Conservation (phyloP, 2,888 invertebrate species). For the Campoplex capitator region DNA sequence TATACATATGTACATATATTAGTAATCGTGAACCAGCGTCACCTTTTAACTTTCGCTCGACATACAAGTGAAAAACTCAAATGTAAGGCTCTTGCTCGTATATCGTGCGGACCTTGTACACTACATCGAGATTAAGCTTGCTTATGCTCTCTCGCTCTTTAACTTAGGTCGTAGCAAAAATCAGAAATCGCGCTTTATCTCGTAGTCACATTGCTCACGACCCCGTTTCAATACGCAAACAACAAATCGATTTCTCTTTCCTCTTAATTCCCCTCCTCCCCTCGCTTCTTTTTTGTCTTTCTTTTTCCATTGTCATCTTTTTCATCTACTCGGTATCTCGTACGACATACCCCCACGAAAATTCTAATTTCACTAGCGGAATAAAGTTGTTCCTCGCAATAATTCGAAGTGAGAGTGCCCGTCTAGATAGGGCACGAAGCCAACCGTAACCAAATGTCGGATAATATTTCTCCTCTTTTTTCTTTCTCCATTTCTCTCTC, state of each 20-base stretch:
- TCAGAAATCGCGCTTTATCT: constrained; percentile 46
- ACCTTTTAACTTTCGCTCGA: constrained; percentile 66
- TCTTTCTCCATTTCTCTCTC: too few relatives aligned
- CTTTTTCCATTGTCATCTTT: not conserved
- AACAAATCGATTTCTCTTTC: constrained; percentile 65
- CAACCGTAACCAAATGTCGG: constrained; percentile 56
- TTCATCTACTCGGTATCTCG: not conserved
- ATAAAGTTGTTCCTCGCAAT: constrained; percentile 51
- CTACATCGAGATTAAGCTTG: constrained; percentile 35
- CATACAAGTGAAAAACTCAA: constrained; percentile 9
- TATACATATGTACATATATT: constrained; percentile 19
- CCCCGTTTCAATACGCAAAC: constrained; percentile 43
- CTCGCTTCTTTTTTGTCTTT: not conserved
- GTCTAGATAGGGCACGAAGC: constrained; percentile 58
- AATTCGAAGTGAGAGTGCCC: constrained; percentile 38
- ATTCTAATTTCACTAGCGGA: constrained; percentile 45
- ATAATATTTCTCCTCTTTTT: not conserved
- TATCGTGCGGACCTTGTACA: constrained; percentile 45
- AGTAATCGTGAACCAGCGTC: constrained; percentile 55
- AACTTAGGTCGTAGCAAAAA: constrained; percentile 27
- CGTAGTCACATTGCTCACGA: constrained; percentile 24
- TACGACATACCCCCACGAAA: constrained; percentile 19
- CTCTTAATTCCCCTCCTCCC: not conserved
- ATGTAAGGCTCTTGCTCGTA: constrained; percentile 24
- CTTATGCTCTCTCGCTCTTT: constrained; percentile 40